Evolutionary conservation across 2,113 vertebrate genomes (phyloP), one percentile per base, ranked within the genome.

Genomic region (Talpa occidentalis): DNA sequence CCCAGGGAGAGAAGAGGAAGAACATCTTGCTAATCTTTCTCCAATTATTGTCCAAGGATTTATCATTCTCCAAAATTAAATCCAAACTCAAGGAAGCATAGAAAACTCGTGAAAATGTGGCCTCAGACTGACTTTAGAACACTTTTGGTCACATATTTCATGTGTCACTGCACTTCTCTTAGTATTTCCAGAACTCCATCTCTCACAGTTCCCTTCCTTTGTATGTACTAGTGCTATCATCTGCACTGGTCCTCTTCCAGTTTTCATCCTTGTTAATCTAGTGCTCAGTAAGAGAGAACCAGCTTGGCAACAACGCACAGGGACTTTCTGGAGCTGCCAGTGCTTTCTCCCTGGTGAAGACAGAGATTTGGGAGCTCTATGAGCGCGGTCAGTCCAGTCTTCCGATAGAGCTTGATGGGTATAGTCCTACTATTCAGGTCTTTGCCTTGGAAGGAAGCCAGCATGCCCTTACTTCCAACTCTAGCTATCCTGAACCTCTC

Each of bases 31-130:
- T 44, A 80, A 9, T 40, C 19, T 79, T 91, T 67, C 11, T 4
- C 2, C 78, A n/a, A 52, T 73, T 79, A 42, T 40, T 72, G 59
- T 74, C 6, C 47, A 6, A 54, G 15, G 15, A 44, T 24, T 67
- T 83, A 32, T 54, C 26, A 83, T 90, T 69, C 42, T 93, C 73
- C 17, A 88, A 88, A 96, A 59, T 32, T 47, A 72, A 22, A 6
- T 54, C 16, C 86, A 88, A 83, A 66, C 10, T 87, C 78, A 91
- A 17, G 5, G 69, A 66, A 59, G 26, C 14, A 66, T 59, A 82
- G 19, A 44, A 81, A 78, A 11, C n/a, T 72, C 28, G 93, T 77
- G 85, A 78, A 86, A 91, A 77, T 80, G n/a, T 52, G 56, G 3
- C 59, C 77, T 28, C 40, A 64, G 56, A 35, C 69, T 69, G 11